A percentile compares a stretch with the other conserved stretches of the same genome.
Evolutionary conservation across 2,113 vertebrate species (phyloP).

Genomic region (Chrysemys picta): DNA sequence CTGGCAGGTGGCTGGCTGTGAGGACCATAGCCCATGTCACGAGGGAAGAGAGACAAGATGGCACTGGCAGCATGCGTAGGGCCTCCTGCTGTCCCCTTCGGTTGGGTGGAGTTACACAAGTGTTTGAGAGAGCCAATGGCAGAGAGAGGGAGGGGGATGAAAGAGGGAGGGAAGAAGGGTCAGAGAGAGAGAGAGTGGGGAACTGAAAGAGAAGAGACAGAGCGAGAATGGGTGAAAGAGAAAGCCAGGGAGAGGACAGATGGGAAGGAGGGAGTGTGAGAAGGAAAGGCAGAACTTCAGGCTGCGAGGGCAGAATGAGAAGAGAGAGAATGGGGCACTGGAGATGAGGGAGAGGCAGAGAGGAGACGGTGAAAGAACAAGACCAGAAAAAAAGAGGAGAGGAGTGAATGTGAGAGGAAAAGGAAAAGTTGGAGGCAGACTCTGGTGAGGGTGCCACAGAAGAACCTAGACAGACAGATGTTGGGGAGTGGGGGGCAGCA

Average conservation of each 20-base stretch:
- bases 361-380: neutral
- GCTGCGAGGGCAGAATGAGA: neutral
- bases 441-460: neutral
- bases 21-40: neutral
- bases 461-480: neutral
- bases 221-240: neutral
- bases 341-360: neutral
- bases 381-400: neutral
- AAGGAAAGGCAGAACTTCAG: neutral
- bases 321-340: neutral
- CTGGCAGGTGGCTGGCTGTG: neutral
- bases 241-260: neutral
- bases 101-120: neutral
- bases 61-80: neutral
- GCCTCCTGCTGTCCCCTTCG: neutral
- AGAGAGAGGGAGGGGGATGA: neutral
- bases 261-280: neutral
- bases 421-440: neutral
- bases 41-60: neutral
- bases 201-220: neutral
- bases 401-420: neutral
- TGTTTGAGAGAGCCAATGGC: neutral
- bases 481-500: neutral
- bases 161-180: neutral
- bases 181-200: neutral